Percentiles rank a stretch among this genome's conserved stretches.
Evolutionary conservation across 2,888 invertebrate species (phyloP).

Genomic region (Lysandra coridon): DNA sequence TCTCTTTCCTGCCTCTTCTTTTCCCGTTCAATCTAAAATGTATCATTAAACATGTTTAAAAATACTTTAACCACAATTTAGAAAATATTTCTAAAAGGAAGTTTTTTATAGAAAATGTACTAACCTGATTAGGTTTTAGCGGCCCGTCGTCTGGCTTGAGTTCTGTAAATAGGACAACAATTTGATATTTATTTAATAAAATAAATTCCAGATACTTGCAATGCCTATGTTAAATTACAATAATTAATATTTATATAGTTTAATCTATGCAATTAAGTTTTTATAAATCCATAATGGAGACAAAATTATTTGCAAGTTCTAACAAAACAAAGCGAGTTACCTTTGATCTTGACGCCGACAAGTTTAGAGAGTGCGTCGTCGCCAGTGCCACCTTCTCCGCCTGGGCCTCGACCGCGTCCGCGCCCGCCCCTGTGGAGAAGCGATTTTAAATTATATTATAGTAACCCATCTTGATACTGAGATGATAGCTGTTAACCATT

Average conservation of each 20-base stretch:
- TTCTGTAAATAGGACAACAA: conserved; percentile 50
- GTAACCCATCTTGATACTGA: no score
- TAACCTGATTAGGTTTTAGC: conserved; percentile 63
- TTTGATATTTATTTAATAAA: neutral
- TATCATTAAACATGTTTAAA: neutral
- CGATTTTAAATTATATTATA: neutral
- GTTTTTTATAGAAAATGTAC: conserved; percentile 33
- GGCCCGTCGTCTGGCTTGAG: conserved; percentile 59
- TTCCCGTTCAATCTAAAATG: conserved; percentile 71
- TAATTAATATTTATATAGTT: no score
- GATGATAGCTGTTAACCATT: no score
- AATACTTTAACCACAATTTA: no score
- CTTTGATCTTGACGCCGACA: conserved; percentile 73
- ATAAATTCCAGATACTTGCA: no score
- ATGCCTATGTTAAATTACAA: no score
- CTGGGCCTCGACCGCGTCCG: conserved; percentile 40
- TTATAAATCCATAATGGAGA: no score
- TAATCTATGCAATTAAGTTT: no score
- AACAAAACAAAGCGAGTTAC: conserved; percentile 42
- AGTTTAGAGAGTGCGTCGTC: conserved; percentile 69
- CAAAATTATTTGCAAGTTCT: no score
- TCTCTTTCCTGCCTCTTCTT: conserved; percentile 79
- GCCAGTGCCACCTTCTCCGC: conserved; percentile 48
- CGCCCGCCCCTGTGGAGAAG: conserved; percentile 35
- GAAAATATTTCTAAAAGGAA: no score